Base-by-base conservation (phyloP, 2,797 vertebrate genomes). In the Enteromius viviparus region DNA sequence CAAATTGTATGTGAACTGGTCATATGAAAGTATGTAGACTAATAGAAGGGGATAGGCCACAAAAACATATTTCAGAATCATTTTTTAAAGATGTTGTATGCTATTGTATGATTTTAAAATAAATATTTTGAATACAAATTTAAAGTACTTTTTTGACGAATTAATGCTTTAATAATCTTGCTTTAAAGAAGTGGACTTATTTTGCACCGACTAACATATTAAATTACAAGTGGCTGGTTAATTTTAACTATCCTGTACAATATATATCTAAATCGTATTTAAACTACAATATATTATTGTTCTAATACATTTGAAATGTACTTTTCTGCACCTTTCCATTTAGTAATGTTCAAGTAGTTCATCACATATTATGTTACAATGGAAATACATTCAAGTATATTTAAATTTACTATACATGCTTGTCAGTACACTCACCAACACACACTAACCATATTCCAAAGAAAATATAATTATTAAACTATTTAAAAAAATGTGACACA, bases 1-100 rank as follows among this genome's bases (percentile, higher is more conserved):
- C 64, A 40, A 74, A 85, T 88, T 65, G 47, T 69, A 76, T 72
- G 21, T 6, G 37, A 69, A 68, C 72, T 82, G 60, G 47, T 66
- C 32, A 65, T 32, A 47, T 37, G 17, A 79, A 87, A 85, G 6
- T 34, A 34, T 65, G 62, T 34, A 34, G 23, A 60, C 23, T 12
- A 68, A 62, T 71, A 78, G n/a, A 26, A 79, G 87, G 80, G 74
- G 40, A 74, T 76, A 49, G 23, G 26, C 17, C 2, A 72, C 45
- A 65, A 34, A 65, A 32, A 64, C 23, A 15, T 62, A 64, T 1
- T 0, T 1, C 60, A 62, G 55, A 12, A 12, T 23, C 9, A 4
- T 58, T 58, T 58, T n/a, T 23, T 58, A 58, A 58, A 58, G 23
- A 26, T 64, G 26, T 62, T 60, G 12, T 1, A 62, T 29, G 6